These are phyloP conservation scores for Rhipidura dahli DNA, from an alignment of 2,113 vertebrate genomes.

Conservation along the genomic window DNA sequence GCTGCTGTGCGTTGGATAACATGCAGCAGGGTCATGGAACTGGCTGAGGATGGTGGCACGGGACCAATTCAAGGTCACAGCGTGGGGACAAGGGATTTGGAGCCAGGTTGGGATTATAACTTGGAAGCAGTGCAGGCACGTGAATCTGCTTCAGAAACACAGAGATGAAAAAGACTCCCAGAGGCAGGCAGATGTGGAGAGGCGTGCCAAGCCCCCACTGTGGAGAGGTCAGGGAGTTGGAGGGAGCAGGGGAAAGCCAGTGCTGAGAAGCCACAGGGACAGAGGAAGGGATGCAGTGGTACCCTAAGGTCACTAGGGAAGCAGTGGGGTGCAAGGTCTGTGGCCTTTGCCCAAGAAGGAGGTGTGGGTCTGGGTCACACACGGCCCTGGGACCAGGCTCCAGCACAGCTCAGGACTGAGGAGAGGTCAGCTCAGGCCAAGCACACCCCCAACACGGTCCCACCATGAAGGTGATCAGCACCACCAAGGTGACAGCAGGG, in stretches of 20 bases:
- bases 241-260: neutral
- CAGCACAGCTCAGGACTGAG: neutral
- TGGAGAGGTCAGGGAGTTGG: neutral
- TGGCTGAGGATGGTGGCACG: neutral
- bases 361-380: rapidly evolving
- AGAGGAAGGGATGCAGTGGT: neutral
- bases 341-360: neutral
- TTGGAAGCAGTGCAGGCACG: neutral
- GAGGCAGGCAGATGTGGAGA: neutral
- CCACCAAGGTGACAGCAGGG: rapidly evolving
- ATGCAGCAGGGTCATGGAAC: neutral
- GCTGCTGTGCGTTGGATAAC: neutral
- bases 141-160: neutral
- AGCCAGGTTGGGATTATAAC: neutral
- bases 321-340: neutral
- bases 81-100: neutral
- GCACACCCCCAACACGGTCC: rapidly evolving
- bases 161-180: neutral
- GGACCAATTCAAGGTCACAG: neutral
- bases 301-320: neutral
- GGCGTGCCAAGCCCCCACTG: neutral
- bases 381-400: neutral
- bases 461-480: neutral
- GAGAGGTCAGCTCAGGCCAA: neutral
- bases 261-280: neutral